Percentiles rank a stretch among this genome's conserved stretches.
Conservation (phyloP, 2,797 vertebrate genomes). For the Sebastes minor region DNA sequence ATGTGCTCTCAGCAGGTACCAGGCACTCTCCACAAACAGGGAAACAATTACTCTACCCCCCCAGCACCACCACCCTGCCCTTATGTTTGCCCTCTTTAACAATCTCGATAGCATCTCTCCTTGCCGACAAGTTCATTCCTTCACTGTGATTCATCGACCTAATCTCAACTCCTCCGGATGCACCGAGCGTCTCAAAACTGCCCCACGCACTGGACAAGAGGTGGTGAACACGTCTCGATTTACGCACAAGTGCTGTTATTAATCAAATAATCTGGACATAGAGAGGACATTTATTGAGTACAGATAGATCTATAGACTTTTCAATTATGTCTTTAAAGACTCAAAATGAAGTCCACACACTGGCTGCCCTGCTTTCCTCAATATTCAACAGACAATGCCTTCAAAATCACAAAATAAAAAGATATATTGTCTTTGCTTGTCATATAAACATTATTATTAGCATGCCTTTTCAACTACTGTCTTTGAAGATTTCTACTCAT, state of each 20-base stretch:
- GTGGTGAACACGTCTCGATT: not conserved
- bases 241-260: not conserved
- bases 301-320: not conserved
- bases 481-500: not conserved
- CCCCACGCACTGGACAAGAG: conserved; percentile 1
- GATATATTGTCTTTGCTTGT: not conserved
- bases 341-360: not conserved
- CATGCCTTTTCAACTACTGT: not conserved
- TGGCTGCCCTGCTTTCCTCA: not conserved
- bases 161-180: conserved; percentile 55
- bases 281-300: not conserved
- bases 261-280: conserved; percentile 20
- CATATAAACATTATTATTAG: not conserved
- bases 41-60: conserved; percentile 43
- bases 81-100: conserved; percentile 57
- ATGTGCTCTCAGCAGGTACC: conserved; percentile 21
- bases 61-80: not conserved
- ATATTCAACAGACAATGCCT: not conserved
- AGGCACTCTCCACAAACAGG: conserved; percentile 12
- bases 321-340: conserved; percentile 21
- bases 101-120: conserved; percentile 64
- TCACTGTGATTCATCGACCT: conserved; percentile 63
- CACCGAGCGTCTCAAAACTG: conserved; percentile 21
- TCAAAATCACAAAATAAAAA: not conserved
- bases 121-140: conserved; percentile 60